Conservation (phyloP, 92 coral and sea anemone genomes). For the Phenganax marumi region DNA sequence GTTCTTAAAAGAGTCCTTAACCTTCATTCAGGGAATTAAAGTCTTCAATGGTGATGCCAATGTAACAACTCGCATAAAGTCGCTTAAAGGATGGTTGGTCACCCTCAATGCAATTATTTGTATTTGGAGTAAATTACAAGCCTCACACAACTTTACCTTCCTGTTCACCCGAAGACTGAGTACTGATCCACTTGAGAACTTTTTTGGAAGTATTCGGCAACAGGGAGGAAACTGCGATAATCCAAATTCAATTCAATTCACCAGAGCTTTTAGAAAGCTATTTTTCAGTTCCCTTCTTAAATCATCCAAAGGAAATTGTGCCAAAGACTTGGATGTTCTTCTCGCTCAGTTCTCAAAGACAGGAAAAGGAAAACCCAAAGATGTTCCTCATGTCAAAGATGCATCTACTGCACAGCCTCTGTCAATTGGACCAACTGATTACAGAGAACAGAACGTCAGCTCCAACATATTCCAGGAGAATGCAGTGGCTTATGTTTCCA, state of each 20-base stretch:
- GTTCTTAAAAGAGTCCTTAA: too few relatives aligned
- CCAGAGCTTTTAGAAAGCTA: constrained; percentile 27
- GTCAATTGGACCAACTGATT: constrained; percentile 22
- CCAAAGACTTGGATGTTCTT: constrained; percentile 11
- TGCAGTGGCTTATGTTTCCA: constrained; percentile 12
- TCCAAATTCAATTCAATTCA: constrained; percentile 24
- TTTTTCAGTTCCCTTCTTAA: constrained; percentile 30
- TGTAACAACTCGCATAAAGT: too few relatives aligned
- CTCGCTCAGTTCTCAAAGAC: constrained; percentile 6
- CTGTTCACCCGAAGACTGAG: neutral
- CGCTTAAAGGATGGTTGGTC: too few relatives aligned
- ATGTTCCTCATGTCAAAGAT: neutral
- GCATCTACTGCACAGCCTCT: neutral
- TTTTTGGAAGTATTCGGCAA: constrained; percentile 25
- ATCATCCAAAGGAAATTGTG: constrained; percentile 24
- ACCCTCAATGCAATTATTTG: too few relatives aligned
- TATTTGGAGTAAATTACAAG: too few relatives aligned
- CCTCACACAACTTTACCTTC: too few relatives aligned
- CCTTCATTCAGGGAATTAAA: too few relatives aligned
- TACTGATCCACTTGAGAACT: constrained; percentile 30
- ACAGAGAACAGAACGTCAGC: constrained; percentile 10
- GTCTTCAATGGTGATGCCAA: too few relatives aligned
- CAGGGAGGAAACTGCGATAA: constrained; percentile 29
- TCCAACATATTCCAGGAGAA: constrained; percentile 1
- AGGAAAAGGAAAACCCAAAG: neutral